phyloP scores from a whole-genome alignment of 2,797 vertebrate genomes.

The Neopelma chrysocephalum region DNA sequence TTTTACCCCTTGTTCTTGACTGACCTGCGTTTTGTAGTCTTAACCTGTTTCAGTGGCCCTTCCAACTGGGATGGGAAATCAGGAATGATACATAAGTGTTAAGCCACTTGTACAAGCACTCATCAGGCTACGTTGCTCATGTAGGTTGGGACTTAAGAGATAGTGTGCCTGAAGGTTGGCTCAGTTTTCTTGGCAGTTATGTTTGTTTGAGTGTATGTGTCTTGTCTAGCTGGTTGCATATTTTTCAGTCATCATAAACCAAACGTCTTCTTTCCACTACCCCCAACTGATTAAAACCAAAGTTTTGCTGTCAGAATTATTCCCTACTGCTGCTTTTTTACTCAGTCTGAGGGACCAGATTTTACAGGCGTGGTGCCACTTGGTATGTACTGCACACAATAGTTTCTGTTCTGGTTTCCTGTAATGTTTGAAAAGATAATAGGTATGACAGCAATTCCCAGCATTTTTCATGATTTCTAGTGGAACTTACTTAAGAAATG shows the following conservation, averaged over 20 bases:
- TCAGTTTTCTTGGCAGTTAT: not conserved
- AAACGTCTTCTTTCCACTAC: not conserved
- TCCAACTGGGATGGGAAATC: not conserved
- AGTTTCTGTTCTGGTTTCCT: not conserved
- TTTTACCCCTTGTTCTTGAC: not conserved
- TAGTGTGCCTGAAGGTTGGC: not conserved
- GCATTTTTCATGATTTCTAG: not conserved
- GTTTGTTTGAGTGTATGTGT: not conserved
- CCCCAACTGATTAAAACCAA: not conserved
- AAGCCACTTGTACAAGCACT: not conserved
- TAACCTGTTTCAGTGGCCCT: not conserved
- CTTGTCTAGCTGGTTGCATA: not conserved
- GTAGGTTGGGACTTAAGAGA: not conserved
- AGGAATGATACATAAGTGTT: not conserved
- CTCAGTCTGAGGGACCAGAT: not conserved
- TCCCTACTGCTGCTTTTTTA: not conserved
- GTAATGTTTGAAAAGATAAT: not conserved
- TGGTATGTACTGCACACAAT: not conserved
- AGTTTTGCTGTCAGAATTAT: not conserved
- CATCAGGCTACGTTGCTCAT: not conserved
- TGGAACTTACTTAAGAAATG: not conserved
- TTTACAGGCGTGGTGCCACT: not conserved
- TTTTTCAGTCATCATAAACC: not conserved
- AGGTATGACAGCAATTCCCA: not conserved
- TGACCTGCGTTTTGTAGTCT: not conserved